A percentile compares a stretch with the other conserved stretches of the same genome.
These are phyloP conservation scores for Gymnoscelis rufifasciata DNA, from an alignment of 2,888 invertebrate genomes.

Conservation along the genomic window DNA sequence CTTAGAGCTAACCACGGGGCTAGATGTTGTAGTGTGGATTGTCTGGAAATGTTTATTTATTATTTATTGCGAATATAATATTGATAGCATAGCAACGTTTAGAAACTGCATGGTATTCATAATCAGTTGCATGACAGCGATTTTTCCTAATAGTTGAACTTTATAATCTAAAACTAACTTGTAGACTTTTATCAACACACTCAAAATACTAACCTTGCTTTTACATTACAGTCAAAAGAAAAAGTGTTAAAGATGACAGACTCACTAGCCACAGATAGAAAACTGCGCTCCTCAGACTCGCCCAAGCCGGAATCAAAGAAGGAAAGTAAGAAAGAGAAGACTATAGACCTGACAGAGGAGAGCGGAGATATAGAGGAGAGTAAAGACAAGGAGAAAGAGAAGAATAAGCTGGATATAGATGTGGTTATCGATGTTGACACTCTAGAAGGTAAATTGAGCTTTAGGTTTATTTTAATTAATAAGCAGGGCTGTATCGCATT, in stretches of 20 bases:
- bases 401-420: conserved; percentile 43
- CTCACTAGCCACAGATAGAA: conserved; percentile 46
- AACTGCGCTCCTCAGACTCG: conserved; percentile 58
- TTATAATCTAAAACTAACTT: no score
- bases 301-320: conserved; percentile 50
- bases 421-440: conserved; percentile 45
- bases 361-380: conserved; percentile 24
- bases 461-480: conserved; percentile 2
- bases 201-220: no score
- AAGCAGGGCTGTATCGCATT: no score
- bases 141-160: no score
- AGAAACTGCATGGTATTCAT: no score
- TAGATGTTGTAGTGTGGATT: no score
- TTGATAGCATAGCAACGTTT: no score
- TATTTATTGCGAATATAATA: no score
- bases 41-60: no score
- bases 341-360: conserved; percentile 8
- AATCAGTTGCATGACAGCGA: no score
- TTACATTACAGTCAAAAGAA: conserved; percentile 56
- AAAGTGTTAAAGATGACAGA: conserved; percentile 63
- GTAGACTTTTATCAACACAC: no score
- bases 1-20: no score
- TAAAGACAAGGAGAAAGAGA: conserved; percentile 26
- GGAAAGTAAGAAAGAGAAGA: conserved; percentile 7
- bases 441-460: conserved; percentile 45